A percentile compares a stretch with the other conserved stretches of the same genome.
Evolutionary conservation across 1,140 invertebrate genomes (phyloP).

Genomic region (Venustaconcha ellipsiformis): DNA sequence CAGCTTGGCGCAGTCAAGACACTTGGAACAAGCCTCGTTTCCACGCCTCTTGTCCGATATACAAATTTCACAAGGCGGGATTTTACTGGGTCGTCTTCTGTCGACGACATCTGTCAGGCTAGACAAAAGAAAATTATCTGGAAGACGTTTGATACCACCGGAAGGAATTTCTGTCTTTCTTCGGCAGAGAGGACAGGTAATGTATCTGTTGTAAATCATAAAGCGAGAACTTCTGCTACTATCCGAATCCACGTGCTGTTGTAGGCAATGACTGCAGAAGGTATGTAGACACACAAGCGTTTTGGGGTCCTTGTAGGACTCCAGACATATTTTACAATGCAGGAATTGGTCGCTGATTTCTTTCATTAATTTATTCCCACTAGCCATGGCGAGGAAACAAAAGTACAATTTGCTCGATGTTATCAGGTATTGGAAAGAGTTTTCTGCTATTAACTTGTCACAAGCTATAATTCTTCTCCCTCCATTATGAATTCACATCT

Average conservation of each 20-base stretch:
- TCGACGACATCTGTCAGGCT: conserved; percentile 65
- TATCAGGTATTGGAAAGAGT: too few relatives aligned
- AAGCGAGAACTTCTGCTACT: conserved; percentile 46
- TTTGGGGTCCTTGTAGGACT: conserved; percentile 75
- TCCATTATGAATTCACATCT: too few relatives aligned
- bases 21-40: conserved; percentile 65
- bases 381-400: conserved; percentile 40
- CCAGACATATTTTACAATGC: conserved; percentile 69
- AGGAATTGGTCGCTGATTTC: conserved; percentile 70
- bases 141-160: conserved; percentile 65
- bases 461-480: too few relatives aligned
- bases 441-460: too few relatives aligned
- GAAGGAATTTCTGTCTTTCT: conserved; percentile 67
- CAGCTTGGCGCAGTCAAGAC: conserved; percentile 68
- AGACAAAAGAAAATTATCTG: conserved; percentile 68
- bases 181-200: conserved; percentile 68
- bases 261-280: conserved; percentile 86
- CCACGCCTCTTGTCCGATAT: conserved; percentile 35
- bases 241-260: conserved; percentile 64
- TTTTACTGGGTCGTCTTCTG: conserved; percentile 44
- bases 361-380: conserved; percentile 63
- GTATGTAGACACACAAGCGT: conserved; percentile 92
- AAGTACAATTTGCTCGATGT: too few relatives aligned
- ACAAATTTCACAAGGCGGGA: conserved; percentile 67
- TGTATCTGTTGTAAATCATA: conserved; percentile 52